These are phyloP conservation scores for Oreotrochilus melanogaster DNA, from an alignment of 2,113 vertebrate species.

Conservation along the genomic window DNA sequence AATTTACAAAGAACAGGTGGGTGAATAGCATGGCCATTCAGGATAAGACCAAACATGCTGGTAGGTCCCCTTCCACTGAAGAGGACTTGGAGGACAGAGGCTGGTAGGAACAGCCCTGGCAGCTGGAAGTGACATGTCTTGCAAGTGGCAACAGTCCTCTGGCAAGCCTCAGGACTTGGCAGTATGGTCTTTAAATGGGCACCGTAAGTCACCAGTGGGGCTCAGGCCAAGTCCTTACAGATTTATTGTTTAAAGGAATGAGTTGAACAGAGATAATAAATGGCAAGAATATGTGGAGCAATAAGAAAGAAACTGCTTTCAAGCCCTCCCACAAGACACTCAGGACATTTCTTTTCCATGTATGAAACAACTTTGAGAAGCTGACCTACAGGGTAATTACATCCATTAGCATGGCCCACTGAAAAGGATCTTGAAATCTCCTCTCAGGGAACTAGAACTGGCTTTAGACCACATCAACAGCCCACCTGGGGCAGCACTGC, in stretches of 20 bases:
- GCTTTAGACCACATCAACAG: background rate
- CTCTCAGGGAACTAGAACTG: background rate
- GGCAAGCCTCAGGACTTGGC: background rate
- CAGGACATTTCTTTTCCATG: background rate
- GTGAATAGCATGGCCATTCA: accelerated
- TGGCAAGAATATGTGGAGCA: background rate
- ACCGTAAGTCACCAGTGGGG: background rate
- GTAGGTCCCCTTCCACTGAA: background rate
- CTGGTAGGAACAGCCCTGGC: background rate
- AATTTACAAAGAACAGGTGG: background rate
- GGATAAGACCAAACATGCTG: background rate
- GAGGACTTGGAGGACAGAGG: background rate
- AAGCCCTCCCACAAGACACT: background rate
- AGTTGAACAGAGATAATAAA: background rate
- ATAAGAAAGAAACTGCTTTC: background rate
- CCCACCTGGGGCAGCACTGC: background rate
- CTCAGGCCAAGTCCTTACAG: background rate
- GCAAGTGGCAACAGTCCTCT: background rate
- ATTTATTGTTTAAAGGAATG: background rate
- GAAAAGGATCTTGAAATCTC: background rate
- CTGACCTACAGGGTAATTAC: background rate
- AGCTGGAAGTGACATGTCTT: background rate
- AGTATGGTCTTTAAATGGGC: background rate
- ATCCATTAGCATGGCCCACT: background rate
- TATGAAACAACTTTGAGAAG: background rate